Evolutionary conservation across 2,888 invertebrate species (phyloP), one percentile per base, ranked within the genome.

Genomic region (Rhagium mordax): DNA sequence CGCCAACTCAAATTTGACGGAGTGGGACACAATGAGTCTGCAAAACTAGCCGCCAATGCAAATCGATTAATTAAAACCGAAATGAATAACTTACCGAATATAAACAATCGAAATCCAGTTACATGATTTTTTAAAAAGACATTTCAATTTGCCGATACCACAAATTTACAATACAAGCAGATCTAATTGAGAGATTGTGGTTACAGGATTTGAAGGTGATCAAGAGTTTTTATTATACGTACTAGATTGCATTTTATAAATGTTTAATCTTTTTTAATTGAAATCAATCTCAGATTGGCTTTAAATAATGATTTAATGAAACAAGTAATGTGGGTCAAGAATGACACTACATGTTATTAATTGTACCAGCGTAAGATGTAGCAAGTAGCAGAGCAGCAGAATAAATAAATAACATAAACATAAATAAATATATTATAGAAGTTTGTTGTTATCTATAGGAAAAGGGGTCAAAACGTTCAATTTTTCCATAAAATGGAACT

Each of bases 121-220:
- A 20, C n/a, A 18, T 51, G 18, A 1, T 51, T 51, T 16, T 51
- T 1, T 51, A 51, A 18, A n/a, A 41, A n/a, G 41, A 4, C 41
- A 41, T 41, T 51, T 55, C 10, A 55, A 55, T n/a, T 55, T 3
- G 27, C 3, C 27, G 55, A 24, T 27, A 51, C 51, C 51, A 18
- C 51, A 51, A 51, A 55, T 55, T 24, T 18, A 55, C 55, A n/a
- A 55, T 21, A 33, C 16, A 60, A 33, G 27, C 57, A 57, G 20
- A 57, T 33, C 33, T 33, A 60, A 60, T 60, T 60, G n/a, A 27
- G 33, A 27, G 60, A 60, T 33, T 29, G 33, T 60, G 24, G 18
- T 15, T 60, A 18, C 1, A 60, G 18, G 60, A 3, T 10, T 47
- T 47, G 61, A 61, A 61, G 61, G 61, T 61, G 47, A 61, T 21